Base-by-base conservation (phyloP, 2,113 vertebrate species). In the Gavialis gangeticus region DNA sequence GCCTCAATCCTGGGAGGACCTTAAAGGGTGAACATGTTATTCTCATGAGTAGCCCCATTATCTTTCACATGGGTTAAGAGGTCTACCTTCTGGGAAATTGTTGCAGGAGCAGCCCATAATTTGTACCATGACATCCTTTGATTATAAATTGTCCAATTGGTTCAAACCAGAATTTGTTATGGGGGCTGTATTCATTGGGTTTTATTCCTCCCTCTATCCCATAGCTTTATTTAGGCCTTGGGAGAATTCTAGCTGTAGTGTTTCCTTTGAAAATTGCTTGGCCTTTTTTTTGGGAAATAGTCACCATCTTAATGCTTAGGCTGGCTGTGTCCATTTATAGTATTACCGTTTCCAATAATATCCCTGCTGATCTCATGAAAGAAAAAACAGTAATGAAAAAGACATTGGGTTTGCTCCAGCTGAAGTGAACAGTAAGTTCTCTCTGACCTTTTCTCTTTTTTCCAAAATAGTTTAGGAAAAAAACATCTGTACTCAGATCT, bases 281-380 rank as follows among this genome's bases (percentile, higher is more conserved):
- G 22, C 15, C 87, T 60, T 85, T 92, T 94, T 91, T 93, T 95
- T 92, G 46, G 79, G 93, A 97, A 94, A 93, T 80, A 92, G 77
- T 84, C 77, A 93, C 87, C 94, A 94, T 95, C 95, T 94, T 93
- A 97, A 96, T 94, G 89, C 69, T 86, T 37, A 79, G 87, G 85
- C 87, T 95, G 88, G 64, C 91, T 92, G 81, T 91, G 69, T 85
- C 95, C 0, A 0, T 96, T 97, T 95, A 88, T 78, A 88, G 96
- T 96, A 96, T 95, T 79, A 91, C 84, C 71, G 88, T 89, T 96
- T 97, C 94, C 89, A 95, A 84, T 96, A 96, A 94, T 94, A 79
- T 78, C 83, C 89, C 86, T 94, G 82, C 88, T 93, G 96, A 94
- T 96, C 79, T 96, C 89, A 86, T 88, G 80, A 96, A 97, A 87